Percentiles rank a stretch among this genome's conserved stretches.
Evolutionary conservation across 1,140 invertebrate genomes (phyloP).

Genomic region (Atta texana): DNA sequence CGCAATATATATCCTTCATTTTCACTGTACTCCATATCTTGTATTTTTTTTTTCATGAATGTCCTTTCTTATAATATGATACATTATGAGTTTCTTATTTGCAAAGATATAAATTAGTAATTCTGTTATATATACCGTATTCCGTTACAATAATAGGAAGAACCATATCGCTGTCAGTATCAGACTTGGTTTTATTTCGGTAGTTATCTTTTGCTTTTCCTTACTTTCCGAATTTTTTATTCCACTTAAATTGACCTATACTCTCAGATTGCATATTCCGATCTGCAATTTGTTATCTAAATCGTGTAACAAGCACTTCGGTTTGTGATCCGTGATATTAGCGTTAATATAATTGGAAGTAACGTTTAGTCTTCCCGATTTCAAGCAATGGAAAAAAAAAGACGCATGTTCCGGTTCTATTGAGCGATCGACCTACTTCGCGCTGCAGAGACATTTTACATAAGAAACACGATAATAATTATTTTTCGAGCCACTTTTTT

Average conservation of each 20-base stretch:
- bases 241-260: conserved; percentile 72
- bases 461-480: conserved; percentile 73
- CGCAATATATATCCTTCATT: conserved; percentile 65
- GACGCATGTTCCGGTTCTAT: conserved; percentile 65
- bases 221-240: conserved; percentile 53
- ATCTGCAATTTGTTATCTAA: conserved; percentile 69
- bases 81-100: conserved; percentile 72
- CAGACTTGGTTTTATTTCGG: conserved; percentile 76
- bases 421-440: conserved; percentile 67
- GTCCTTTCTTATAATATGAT: conserved; percentile 69
- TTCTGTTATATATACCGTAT: conserved; percentile 63
- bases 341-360: conserved; percentile 50
- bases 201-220: conserved; percentile 67
- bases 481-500: conserved; percentile 70
- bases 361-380: conserved; percentile 54
- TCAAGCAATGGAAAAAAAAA: conserved; percentile 63
- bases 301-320: conserved; percentile 68
- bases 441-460: conserved; percentile 69
- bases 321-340: conserved; percentile 62
- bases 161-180: conserved; percentile 70
- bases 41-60: conserved; percentile 46
- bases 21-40: conserved; percentile 43
- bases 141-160: conserved; percentile 78
- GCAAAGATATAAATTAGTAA: conserved; percentile 80
- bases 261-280: conserved; percentile 58